phyloP scores from a whole-genome alignment of 2,888 invertebrate genomes.

The Lithophane leautieri region DNA sequence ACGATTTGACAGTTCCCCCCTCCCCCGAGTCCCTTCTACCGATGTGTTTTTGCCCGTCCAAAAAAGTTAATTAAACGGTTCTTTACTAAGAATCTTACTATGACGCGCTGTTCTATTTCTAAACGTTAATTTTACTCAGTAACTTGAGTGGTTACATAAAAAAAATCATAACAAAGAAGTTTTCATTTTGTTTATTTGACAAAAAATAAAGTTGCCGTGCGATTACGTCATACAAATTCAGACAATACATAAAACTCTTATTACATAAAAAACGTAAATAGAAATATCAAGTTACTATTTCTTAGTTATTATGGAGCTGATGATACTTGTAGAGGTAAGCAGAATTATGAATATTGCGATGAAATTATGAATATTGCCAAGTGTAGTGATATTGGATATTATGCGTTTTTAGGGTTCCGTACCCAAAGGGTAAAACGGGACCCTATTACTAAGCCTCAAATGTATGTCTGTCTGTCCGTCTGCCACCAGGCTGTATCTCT shows the following conservation, averaged over 20 bases:
- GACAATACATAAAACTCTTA: not conserved
- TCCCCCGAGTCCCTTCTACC: no score
- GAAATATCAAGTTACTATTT: slow-evolving; percentile 34
- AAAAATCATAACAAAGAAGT: slow-evolving; percentile 14
- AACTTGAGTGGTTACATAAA: slow-evolving; percentile 39
- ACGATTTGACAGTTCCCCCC: no score
- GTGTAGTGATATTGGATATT: not conserved
- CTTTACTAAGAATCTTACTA: not conserved
- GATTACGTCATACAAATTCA: slow-evolving; percentile 23
- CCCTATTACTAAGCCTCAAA: no score
- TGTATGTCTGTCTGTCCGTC: no score
- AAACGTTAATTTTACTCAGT: not conserved
- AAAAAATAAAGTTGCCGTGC: slow-evolving; percentile 26
- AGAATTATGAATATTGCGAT: not conserved
- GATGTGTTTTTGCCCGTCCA: no score
- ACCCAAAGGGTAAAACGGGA: no score
- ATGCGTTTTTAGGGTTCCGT: no score
- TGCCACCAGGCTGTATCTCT: no score
- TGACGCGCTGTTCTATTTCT: not conserved
- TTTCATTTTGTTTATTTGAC: slow-evolving; percentile 36
- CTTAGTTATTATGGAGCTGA: not conserved
- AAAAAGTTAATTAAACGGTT: not conserved
- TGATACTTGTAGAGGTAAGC: not conserved
- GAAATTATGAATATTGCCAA: not conserved
- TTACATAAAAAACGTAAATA: slow-evolving; percentile 31